These are phyloP conservation scores for Tanytarsus gracilentus DNA, from an alignment of 2,888 invertebrate genomes.

Conservation along the genomic window DNA sequence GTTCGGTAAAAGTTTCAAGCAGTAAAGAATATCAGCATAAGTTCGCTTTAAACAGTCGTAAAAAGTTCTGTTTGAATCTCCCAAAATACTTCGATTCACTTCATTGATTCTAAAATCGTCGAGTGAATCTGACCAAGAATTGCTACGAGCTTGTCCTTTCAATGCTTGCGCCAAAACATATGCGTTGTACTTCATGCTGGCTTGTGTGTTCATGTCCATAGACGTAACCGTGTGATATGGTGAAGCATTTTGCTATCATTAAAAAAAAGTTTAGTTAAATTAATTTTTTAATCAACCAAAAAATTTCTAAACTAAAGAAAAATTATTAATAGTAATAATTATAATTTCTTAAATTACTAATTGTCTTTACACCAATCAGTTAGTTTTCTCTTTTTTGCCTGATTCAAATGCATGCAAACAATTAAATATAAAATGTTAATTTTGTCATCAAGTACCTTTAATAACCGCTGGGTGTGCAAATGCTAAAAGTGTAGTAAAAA, in stretches of 20 bases:
- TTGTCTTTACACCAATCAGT: too few relatives aligned
- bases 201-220: slow-evolving; percentile 59
- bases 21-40: slow-evolving; percentile 81
- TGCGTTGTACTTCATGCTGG: slow-evolving; percentile 39
- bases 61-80: slow-evolving; percentile 39
- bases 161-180: slow-evolving; percentile 61
- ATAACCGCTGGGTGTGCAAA: slow-evolving; percentile 30
- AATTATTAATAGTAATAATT: neutral
- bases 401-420: neutral
- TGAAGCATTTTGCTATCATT: slow-evolving; percentile 61
- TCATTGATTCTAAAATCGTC: slow-evolving; percentile 48
- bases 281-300: neutral
- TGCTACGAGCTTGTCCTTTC: slow-evolving; percentile 61
- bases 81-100: slow-evolving; percentile 33
- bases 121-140: slow-evolving; percentile 79
- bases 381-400: too few relatives aligned
- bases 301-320: neutral
- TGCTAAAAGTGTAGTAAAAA: slow-evolving; percentile 28
- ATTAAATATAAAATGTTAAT: neutral
- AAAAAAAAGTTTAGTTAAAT: neutral
- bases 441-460: slow-evolving; percentile 29
- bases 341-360: neutral
- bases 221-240: slow-evolving; percentile 85
- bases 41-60: slow-evolving; percentile 78
- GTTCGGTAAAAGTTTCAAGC: slow-evolving; percentile 72